phyloP scores from a whole-genome alignment of 2,113 vertebrate genomes.

The Haemorhous mexicanus region DNA sequence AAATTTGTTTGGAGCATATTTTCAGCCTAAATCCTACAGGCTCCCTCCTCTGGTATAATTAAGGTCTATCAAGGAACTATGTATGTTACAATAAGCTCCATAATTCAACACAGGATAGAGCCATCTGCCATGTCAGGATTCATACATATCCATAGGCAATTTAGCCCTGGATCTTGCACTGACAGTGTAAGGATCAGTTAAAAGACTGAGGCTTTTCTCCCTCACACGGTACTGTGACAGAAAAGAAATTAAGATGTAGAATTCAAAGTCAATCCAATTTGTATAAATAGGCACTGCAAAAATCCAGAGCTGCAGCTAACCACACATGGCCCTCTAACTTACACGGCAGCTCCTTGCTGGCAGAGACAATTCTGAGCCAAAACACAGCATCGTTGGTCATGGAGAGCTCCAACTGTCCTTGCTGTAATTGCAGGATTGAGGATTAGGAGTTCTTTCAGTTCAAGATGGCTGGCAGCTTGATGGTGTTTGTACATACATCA shows the following conservation, averaged over 20 bases:
- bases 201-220: not conserved
- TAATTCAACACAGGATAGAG: conserved; percentile 24
- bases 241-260: conserved; percentile 4
- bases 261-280: not conserved
- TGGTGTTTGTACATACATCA: conserved; percentile 14
- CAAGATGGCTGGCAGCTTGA: not conserved
- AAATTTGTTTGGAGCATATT: not conserved
- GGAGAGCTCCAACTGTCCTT: not conserved
- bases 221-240: not conserved
- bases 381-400: not conserved
- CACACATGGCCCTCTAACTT: not conserved
- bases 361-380: not conserved
- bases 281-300: not conserved
- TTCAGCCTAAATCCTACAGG: not conserved
- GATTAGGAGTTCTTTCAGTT: conserved; percentile 46
- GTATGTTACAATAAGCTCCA: not conserved
- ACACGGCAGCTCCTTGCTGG: not conserved
- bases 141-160: not conserved
- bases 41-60: conserved; percentile 53
- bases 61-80: not conserved
- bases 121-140: conserved; percentile 22
- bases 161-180: not conserved
- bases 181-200: not conserved
- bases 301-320: not conserved
- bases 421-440: conserved; percentile 44